These are phyloP conservation scores for Pelecanus crispus DNA, from an alignment of 2,113 vertebrate genomes.

Conservation along the genomic window DNA sequence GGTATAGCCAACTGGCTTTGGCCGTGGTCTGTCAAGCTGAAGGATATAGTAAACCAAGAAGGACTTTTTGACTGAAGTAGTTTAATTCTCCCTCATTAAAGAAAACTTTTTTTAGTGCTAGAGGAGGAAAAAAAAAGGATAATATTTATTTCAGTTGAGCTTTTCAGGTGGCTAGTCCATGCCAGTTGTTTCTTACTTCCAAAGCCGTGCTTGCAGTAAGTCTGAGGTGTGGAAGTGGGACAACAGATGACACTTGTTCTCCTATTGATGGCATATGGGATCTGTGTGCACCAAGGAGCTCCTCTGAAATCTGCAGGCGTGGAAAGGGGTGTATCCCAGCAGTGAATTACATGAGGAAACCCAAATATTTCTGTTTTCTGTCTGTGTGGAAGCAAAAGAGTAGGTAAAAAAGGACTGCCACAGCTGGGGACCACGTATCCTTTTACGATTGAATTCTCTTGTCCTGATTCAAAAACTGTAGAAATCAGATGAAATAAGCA, in stretches of 20 bases:
- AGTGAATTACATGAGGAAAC: background rate
- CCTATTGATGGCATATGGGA: background rate
- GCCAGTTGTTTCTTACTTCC: background rate
- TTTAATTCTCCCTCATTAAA: background rate
- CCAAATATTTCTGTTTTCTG: background rate
- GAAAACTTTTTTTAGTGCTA: background rate
- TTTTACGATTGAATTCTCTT: background rate
- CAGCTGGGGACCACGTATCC: background rate
- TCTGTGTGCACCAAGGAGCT: background rate
- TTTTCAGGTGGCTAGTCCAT: background rate
- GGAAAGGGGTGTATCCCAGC: background rate
- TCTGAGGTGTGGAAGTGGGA: background rate
- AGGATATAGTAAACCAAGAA: background rate
- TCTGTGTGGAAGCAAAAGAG: background rate
- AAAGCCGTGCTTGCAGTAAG: rapidly evolving
- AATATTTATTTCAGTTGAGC: background rate
- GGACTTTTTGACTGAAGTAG: background rate
- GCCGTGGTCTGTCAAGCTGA: background rate
- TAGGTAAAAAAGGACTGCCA: background rate
- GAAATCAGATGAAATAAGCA: background rate
- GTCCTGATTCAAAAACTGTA: background rate
- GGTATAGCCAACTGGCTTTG: background rate
- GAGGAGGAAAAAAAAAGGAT: background rate
- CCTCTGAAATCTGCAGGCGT: background rate
- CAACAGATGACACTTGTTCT: background rate